Conservation (phyloP, 2,113 vertebrate genomes). For the Xenopus laevis region DNA sequence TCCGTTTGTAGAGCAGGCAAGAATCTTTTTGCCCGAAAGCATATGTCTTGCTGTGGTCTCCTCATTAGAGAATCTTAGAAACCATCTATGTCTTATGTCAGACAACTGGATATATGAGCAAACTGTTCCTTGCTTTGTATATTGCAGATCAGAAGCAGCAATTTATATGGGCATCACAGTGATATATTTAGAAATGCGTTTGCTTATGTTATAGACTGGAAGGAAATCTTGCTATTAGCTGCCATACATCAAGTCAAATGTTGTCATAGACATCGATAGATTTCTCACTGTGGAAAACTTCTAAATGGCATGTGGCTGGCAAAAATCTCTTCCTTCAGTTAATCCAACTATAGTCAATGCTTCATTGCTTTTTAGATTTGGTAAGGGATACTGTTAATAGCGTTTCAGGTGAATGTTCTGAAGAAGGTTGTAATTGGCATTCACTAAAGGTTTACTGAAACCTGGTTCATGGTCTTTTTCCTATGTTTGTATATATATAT, state of each 20-base stretch:
- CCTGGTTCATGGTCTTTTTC: too few relatives aligned
- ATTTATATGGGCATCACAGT: neutral
- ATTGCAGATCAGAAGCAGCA: neutral
- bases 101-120: neutral
- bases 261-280: neutral
- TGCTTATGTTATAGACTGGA: neutral
- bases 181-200: neutral
- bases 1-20: neutral
- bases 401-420: neutral
- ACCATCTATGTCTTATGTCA: neutral
- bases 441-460: too few relatives aligned
- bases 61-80: neutral
- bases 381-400: neutral
- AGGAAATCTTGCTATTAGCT: neutral
- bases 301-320: neutral
- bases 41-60: neutral
- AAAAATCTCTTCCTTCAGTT: neutral
- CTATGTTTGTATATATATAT: too few relatives aligned
- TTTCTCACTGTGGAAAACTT: neutral
- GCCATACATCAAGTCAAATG: neutral
- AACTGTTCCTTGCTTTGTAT: neutral
- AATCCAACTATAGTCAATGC: neutral
- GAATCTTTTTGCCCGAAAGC: neutral
- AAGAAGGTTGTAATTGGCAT: too few relatives aligned
- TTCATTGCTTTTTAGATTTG: neutral